These are phyloP conservation scores for Clarias pachynema DNA, from an alignment of 2,797 vertebrate genomes.

Conservation along the genomic window DNA sequence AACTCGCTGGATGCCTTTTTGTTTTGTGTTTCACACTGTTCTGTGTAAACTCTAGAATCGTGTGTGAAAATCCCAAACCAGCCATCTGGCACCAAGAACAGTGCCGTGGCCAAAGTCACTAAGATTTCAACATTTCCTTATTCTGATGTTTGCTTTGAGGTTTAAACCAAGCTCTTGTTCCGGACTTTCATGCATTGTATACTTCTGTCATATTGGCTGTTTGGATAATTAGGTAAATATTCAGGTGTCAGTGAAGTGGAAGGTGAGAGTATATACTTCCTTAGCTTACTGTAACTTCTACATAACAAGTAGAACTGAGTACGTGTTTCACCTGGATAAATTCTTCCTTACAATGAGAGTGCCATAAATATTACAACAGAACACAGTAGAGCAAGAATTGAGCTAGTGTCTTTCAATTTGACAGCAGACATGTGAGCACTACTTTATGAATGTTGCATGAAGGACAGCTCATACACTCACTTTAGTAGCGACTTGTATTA, in stretches of 20 bases:
- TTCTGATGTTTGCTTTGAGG: background rate
- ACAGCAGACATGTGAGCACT: slow-evolving; percentile 12
- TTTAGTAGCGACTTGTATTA: slow-evolving; percentile 10
- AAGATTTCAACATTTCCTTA: background rate
- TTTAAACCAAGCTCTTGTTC: background rate
- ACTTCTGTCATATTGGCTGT: background rate
- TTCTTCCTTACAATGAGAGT: background rate
- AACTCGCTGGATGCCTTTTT: background rate
- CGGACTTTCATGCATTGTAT: background rate
- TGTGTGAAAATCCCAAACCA: background rate
- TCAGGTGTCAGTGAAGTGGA: background rate
- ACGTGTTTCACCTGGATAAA: background rate
- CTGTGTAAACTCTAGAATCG: background rate
- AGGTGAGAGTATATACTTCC: background rate
- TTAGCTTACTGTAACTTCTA: background rate
- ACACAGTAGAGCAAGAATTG: background rate
- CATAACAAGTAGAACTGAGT: background rate
- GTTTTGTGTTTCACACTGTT: background rate
- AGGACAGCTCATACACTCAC: slow-evolving; percentile 18
- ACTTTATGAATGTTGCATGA: slow-evolving; percentile 34
- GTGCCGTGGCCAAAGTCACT: background rate
- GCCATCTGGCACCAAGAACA: background rate
- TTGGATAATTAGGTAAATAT: background rate
- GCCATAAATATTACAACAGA: slow-evolving; percentile 36
- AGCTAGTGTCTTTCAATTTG: slow-evolving; percentile 14